Evolutionary conservation across 2,113 vertebrate genomes (phyloP), one percentile per base, ranked within the genome.

Genomic region (Ictalurus punctatus): DNA sequence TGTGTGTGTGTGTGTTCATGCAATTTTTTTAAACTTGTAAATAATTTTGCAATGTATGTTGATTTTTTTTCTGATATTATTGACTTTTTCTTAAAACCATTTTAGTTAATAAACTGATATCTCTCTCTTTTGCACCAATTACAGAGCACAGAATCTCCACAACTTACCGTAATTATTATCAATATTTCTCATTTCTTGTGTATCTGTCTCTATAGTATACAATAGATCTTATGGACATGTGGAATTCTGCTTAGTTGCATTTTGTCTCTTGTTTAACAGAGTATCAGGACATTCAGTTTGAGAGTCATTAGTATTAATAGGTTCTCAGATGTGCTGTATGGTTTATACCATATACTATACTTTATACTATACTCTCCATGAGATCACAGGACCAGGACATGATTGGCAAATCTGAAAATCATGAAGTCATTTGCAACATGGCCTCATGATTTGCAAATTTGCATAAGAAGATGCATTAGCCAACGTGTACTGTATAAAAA

Each of bases 191-290:
- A 8, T 44, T 78, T 25, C 23, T 37, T 6, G 14, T 78, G 21
- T 0, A 58, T 61, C 54, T 78, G 67, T 34, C 30, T 34, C 54
- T 86, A 16, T 74, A 23, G 54, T 6, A 1, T 2, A 9, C 21
- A 84, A 9, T 84, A 86, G 40, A n/a, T 86, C 40, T 69, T 30
- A 84, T n/a, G n/a, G 25, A 84, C 23, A 44, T 40, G 40, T 80
- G 6, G 82, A 63, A 65, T 37, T 83, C 10, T 84, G 30, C 27
- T 69, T 65, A 84, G 10, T 84, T 86, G 34, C 52, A 37, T 74
- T 79, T 19, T 81, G 4, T 79, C 27, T n/a, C 3, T 78, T 79
- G 56, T 78, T 79, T n/a, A 30, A 30, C 34, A 87, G 30, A 76
- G 59, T 34, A 37, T 86, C 59, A 30, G 14, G 16, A 19, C 58